Evolutionary conservation across 2,113 vertebrate genomes (phyloP), one percentile per base, ranked within the genome.

Genomic region (Coracopsis vasa): DNA sequence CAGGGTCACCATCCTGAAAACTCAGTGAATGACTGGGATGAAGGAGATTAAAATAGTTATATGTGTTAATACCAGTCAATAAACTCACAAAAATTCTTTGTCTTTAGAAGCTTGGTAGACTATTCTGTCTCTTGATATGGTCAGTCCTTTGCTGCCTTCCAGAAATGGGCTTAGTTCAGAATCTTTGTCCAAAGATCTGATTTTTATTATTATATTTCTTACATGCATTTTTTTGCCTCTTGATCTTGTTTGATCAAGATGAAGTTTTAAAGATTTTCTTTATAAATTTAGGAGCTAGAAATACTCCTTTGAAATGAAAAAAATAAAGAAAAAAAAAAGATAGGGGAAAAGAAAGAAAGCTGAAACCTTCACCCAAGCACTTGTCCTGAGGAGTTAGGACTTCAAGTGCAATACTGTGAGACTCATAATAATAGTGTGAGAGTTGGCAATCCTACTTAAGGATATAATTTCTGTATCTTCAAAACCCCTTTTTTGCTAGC

Each of bases 401-500:
- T 95, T 94, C 53, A 94, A 72, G 84, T 0, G 8, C 90, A 95
- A 80, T 86, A 47, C 50, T 83, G 24, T 65, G 60, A 92, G 39
- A 90, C 54, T 82, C n/a, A 8, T 89, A 91, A 84, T 89, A 95
- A 93, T 33, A 94, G 78, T 20, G 4, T 75, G 56, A 96, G 64
- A 80, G 71, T 50, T 83, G 79, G 33, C 71, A 96, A 53, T 79
- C 17, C 60, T 83, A 42, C 50, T 62, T 67, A 54, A 93, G 50
- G 41, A 35, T 88, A 23, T 88, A 93, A 96, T 93, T 96, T 93
- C 82, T 67, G 71, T 80, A 90, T 90, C 60, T 73, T 88, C 54
- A 71, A 93, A 94, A 70, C 20, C 27, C 58, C 18, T 14, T 71
- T 88, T 91, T 90, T 80, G 70, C 79, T 83, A 86, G 41, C 18